Evolutionary conservation across 2,888 invertebrate genomes (phyloP).

Genomic region (Strigamia maritima): DNA sequence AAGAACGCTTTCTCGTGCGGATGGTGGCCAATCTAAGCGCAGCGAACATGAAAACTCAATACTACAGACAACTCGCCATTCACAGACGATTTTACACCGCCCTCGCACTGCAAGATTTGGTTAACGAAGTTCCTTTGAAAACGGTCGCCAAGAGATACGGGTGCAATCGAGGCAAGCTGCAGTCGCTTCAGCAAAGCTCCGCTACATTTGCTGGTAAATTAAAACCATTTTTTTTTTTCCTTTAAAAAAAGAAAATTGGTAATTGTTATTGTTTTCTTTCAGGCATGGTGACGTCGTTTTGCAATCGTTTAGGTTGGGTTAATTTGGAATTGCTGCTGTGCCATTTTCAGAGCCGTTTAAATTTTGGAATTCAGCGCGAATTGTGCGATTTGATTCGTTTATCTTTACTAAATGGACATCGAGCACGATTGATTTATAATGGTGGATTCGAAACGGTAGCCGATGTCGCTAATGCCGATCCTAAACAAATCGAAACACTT

Average conservation of each 20-base stretch:
- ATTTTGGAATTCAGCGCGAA: slow-evolving; percentile 90
- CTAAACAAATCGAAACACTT: slow-evolving; percentile 68
- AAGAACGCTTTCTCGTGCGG: slow-evolving; percentile 77
- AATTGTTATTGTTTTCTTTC: slow-evolving; percentile 40
- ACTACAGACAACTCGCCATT: slow-evolving; percentile 45
- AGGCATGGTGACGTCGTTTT: slow-evolving; percentile 97
- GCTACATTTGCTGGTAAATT: slow-evolving; percentile 82
- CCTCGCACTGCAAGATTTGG: slow-evolving; percentile 84
- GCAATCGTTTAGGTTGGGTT: slow-evolving; percentile 86
- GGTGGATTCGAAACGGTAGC: slow-evolving; percentile 73
- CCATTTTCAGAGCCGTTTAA: slow-evolving; percentile 89
- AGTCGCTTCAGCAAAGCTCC: slow-evolving; percentile 89
- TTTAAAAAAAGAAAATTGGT: background rate
- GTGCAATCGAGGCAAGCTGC: slow-evolving; percentile 83
- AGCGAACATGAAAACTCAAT: background rate
- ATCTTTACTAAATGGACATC: slow-evolving; percentile 73
- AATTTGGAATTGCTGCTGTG: slow-evolving; percentile 82
- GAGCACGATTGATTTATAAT: slow-evolving; percentile 79
- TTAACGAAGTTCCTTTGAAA: slow-evolving; percentile 80
- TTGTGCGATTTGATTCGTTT: slow-evolving; percentile 85
- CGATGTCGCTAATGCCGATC: slow-evolving; percentile 71
- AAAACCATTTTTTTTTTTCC: no score
- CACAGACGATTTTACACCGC: slow-evolving; percentile 77
- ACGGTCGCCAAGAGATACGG: slow-evolving; percentile 79
- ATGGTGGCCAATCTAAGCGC: slow-evolving; percentile 54